phyloP scores from a whole-genome alignment of 1,140 invertebrate genomes.

The Globodera ellingtonae region DNA sequence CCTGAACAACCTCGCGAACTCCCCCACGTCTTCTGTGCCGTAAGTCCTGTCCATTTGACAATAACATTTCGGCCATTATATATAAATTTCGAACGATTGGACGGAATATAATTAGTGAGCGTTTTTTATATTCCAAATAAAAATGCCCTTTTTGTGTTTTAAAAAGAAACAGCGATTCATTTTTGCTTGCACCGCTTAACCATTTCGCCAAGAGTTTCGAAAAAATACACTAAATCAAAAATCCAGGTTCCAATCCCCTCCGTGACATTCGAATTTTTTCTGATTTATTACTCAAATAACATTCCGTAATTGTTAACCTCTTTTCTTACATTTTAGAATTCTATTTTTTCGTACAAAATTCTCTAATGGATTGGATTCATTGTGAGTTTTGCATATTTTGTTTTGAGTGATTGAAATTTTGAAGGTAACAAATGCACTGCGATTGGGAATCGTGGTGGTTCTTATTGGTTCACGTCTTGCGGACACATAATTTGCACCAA shows the following conservation, averaged over 20 bases:
- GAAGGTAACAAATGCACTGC: background rate
- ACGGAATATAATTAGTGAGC: too few relatives aligned
- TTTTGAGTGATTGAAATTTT: background rate
- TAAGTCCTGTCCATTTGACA: conserved; percentile 22
- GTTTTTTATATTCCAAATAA: too few relatives aligned
- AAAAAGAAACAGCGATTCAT: too few relatives aligned
- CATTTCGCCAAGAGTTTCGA: too few relatives aligned
- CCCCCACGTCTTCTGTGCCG: conserved; percentile 33
- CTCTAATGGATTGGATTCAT: background rate
- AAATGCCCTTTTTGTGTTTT: too few relatives aligned
- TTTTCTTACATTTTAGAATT: too few relatives aligned
- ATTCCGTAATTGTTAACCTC: too few relatives aligned
- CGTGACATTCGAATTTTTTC: too few relatives aligned
- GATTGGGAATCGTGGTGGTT: background rate
- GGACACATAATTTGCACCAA: conserved; percentile 23
- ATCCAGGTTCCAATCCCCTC: too few relatives aligned
- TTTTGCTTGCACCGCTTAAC: too few relatives aligned
- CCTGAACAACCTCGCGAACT: conserved; percentile 47
- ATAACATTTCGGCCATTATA: conserved; percentile 1
- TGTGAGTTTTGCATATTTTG: background rate
- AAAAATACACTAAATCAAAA: too few relatives aligned
- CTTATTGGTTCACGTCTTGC: conserved; percentile 21
- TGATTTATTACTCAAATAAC: too few relatives aligned
- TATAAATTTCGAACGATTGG: background rate
- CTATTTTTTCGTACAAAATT: background rate